Conservation (phyloP, 2,888 invertebrate genomes). For the Colletes collaris region DNA sequence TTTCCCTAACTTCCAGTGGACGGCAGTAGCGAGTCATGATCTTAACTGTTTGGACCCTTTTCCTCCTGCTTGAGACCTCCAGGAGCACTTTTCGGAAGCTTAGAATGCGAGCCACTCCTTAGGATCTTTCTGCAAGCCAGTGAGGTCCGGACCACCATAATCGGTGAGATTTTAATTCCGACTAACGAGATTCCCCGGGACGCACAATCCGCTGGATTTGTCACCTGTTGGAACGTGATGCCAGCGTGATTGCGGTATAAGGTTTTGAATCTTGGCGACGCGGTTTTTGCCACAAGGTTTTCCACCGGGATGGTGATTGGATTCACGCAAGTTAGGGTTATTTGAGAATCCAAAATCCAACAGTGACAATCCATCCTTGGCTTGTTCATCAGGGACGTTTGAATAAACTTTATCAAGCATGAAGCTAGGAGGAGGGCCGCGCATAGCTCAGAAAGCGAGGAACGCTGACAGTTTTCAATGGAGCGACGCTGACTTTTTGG, state of each 20-base stretch:
- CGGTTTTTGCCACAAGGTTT: not conserved
- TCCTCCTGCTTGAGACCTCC: not conserved
- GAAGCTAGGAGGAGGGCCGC: not conserved
- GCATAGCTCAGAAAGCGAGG: not conserved
- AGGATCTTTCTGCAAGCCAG: no score
- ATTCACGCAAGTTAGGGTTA: not conserved
- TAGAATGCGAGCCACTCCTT: not conserved
- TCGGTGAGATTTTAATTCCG: not conserved
- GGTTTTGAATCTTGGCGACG: not conserved
- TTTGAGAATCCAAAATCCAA: not conserved
- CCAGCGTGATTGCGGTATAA: no score
- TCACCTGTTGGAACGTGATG: not conserved
- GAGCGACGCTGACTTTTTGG: not conserved
- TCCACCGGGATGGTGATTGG: not conserved
- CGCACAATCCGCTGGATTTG: not conserved
- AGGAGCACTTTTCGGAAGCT: accelerated
- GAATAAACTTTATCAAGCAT: not conserved
- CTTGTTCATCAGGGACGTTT: no score
- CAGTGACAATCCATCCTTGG: not conserved
- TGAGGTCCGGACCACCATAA: no score
- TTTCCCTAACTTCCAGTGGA: not conserved
- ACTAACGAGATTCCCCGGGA: no score
- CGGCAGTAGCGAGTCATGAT: not conserved
- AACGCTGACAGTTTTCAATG: not conserved
- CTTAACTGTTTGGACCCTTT: not conserved